phyloP scores from a whole-genome alignment of 2,113 vertebrate species.

The Oncorhynchus keta region DNA sequence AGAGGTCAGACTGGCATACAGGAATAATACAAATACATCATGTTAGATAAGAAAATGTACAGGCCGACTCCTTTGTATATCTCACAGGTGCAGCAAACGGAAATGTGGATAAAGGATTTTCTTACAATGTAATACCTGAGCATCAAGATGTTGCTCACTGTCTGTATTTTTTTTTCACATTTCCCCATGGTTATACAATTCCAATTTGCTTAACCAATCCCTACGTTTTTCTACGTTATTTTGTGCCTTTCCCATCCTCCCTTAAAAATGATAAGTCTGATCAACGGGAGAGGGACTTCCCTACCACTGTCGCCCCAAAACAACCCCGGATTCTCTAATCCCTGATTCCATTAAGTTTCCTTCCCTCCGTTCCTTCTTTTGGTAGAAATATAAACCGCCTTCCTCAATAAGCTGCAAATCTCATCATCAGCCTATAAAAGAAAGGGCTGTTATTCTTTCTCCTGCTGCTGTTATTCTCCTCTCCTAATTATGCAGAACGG shows the following conservation, averaged over 20 bases:
- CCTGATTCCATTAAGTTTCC: slow-evolving; percentile 43
- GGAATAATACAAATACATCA: neutral
- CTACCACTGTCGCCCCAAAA: neutral
- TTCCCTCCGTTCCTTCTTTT: slow-evolving; percentile 6
- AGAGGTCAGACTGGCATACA: neutral
- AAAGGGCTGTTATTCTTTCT: slow-evolving; percentile 18
- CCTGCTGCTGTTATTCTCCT: slow-evolving; percentile 6
- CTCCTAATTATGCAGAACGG: slow-evolving; percentile 49
- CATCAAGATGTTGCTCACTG: neutral
- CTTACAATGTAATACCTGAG: neutral
- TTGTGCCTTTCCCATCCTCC: neutral
- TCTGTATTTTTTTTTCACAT: neutral
- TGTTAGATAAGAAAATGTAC: neutral
- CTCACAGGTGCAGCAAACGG: neutral
- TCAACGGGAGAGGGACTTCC: slow-evolving; percentile 23
- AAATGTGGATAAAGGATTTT: neutral
- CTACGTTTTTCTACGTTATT: slow-evolving; percentile 4
- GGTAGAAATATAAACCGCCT: slow-evolving; percentile 40
- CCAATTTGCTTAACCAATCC: slow-evolving; percentile 18
- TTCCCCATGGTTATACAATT: slow-evolving; percentile 6
- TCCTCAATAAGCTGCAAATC: slow-evolving; percentile 49
- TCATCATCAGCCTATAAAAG: slow-evolving; percentile 44
- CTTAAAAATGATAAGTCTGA: slow-evolving; percentile 3
- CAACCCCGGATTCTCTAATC: slow-evolving; percentile 21
- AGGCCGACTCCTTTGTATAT: too few species aligned